Base-by-base conservation (phyloP, 2,113 vertebrate genomes). In the Osmerus eperlanus region DNA sequence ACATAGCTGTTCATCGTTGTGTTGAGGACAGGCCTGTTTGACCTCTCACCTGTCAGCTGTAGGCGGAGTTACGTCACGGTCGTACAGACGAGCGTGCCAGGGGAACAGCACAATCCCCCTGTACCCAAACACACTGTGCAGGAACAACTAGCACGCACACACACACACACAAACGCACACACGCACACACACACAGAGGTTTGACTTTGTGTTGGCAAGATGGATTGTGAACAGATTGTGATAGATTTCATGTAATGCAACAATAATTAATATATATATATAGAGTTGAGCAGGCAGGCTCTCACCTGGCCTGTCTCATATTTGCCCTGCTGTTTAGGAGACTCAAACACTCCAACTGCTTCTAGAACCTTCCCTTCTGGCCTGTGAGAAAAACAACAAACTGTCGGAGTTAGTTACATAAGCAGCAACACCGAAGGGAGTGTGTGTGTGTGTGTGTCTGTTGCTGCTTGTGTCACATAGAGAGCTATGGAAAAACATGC, bases 51-150 rank as follows among this genome's bases (percentile, higher is more conserved):
- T 95, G 71, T 96, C 94, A 67, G 92, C 80, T 65, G 90, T 79
- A 29, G 91, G 78, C 75, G 94, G 93, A 65, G 91, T 90, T 65
- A 95, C 89, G 73, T 95, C 95, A 8, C 94, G 90, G 81, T 96
- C 94, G 2, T 96, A 96, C 0, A 96, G 87, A 72, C 94, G 92
- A 75, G 94, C 94, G 68, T 95, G 94, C 95, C 95, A 96, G 29
- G 94, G 95, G 76, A 96, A 96, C 63, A 95, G 86, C 52, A 95
- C 94, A 0, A 95, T 94, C 23, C 95, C 95, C 86, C 95, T 87
- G 74, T 96, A 96, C n/a, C 95, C 95, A 90, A 96, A 96, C 69
- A 96, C 87, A 14, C 94, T 95, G 82, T 96, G 95, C 69, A 96
- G 93, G 77, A 96, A 96, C 2, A 96, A 88, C 95, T 96, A 83